Conservation (phyloP, 35 echinoderm and acorn worm species). For the Heliocidaris tuberculata region DNA sequence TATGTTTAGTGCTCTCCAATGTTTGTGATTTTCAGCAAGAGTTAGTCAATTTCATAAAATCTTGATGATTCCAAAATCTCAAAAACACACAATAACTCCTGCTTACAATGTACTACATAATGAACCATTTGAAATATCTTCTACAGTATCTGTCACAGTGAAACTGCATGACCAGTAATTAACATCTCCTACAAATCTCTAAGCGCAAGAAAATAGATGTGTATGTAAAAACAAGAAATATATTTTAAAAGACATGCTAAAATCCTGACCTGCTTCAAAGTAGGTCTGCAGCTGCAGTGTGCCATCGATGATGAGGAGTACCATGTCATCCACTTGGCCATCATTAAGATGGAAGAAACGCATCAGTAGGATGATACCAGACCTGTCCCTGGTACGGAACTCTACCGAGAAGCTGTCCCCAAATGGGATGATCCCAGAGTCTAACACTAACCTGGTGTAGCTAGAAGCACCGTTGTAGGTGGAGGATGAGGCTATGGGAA, state of each 20-base stretch:
- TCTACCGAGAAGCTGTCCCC: constrained; percentile 78
- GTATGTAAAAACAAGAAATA: too few relatives aligned
- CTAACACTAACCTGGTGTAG: constrained; percentile 62
- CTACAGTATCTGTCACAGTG: too few relatives aligned
- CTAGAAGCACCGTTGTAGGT: constrained; percentile 82
- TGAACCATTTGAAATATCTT: too few relatives aligned
- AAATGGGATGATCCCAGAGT: constrained; percentile 71
- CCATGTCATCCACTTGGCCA: constrained; percentile 63
- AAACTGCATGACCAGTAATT: too few relatives aligned
- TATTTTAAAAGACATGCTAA: too few relatives aligned
- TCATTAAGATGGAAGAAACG: constrained; percentile 62
- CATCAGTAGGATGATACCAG: constrained; percentile 74
- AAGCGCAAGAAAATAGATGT: too few relatives aligned
- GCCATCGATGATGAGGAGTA: constrained; percentile 43
- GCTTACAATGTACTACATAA: too few relatives aligned
- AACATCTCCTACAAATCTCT: not conserved
- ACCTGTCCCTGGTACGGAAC: constrained; percentile 81
- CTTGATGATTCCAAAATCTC: too few relatives aligned
- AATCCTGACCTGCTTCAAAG: constrained; percentile 65
- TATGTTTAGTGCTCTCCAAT: too few relatives aligned
- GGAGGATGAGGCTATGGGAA: constrained; percentile 53
- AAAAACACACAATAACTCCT: too few relatives aligned
- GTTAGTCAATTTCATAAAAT: too few relatives aligned
- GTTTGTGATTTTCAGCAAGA: too few relatives aligned
- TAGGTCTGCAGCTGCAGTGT: constrained; percentile 62